These are phyloP conservation scores for Sebastes kiyomatsui DNA, from an alignment of 2,797 vertebrate genomes.

Conservation along the genomic window DNA sequence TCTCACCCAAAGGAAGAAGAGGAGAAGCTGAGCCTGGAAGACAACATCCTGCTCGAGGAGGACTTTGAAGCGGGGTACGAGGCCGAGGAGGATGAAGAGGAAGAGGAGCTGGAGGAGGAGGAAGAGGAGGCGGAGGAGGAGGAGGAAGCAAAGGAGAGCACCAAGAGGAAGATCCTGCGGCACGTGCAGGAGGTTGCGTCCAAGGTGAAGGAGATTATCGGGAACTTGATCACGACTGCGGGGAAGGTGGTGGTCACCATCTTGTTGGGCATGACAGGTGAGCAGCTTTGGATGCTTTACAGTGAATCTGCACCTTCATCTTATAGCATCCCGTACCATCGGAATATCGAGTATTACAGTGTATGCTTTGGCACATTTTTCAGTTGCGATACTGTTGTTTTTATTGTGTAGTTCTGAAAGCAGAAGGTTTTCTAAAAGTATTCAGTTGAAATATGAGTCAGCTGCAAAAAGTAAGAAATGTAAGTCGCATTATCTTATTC, in stretches of 20 bases:
- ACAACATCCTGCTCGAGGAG: conserved; percentile 90
- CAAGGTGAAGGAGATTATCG: conserved; percentile 93
- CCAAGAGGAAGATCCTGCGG: conserved; percentile 90
- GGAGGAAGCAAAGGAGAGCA: conserved; percentile 88
- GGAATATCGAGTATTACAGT: background rate
- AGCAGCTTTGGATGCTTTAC: conserved; percentile 33
- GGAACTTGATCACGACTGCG: conserved; percentile 95
- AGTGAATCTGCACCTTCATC: background rate
- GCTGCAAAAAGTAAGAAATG: background rate
- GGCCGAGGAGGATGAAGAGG: conserved; percentile 83
- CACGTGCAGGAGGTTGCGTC: conserved; percentile 88
- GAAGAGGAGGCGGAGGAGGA: conserved; percentile 82
- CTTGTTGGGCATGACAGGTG: conserved; percentile 93
- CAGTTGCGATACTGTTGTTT: background rate
- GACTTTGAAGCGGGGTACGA: conserved; percentile 89
- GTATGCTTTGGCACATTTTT: background rate
- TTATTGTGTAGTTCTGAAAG: background rate
- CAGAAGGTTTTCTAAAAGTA: background rate
- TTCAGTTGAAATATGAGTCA: background rate
- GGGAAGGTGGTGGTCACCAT: conserved; percentile 97
- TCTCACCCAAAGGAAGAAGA: conserved; percentile 77
- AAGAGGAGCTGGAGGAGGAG: conserved; percentile 59
- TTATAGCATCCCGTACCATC: background rate
- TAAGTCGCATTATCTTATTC: background rate
- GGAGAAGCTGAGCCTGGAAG: conserved; percentile 89